Evolutionary conservation across 2,888 invertebrate species (phyloP).

Genomic region (Tinea semifulvella): DNA sequence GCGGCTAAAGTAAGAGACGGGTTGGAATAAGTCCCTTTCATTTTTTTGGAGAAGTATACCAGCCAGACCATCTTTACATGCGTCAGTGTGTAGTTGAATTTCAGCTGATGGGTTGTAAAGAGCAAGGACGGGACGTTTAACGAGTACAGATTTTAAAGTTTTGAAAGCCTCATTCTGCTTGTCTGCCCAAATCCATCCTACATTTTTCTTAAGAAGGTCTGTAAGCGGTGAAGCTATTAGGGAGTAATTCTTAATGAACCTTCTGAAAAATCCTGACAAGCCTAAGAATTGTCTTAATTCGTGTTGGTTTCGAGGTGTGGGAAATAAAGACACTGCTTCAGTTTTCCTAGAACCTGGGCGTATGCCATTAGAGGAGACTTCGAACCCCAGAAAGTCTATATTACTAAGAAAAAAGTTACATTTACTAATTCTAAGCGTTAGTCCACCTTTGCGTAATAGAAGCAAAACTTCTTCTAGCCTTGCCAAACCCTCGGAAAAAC

Average conservation of each 20-base stretch:
- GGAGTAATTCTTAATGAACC: slow-evolving; percentile 23
- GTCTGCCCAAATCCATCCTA: slow-evolving; percentile 20
- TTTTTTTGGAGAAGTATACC: slow-evolving; percentile 26
- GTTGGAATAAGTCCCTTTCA: slow-evolving; percentile 15
- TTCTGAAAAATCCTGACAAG: no score
- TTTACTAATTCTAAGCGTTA: slow-evolving; percentile 24
- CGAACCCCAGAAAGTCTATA: slow-evolving; percentile 24
- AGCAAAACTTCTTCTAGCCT: slow-evolving; percentile 20
- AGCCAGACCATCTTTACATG: slow-evolving; percentile 24
- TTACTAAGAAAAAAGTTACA: slow-evolving; percentile 25
- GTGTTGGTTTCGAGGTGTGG: no score
- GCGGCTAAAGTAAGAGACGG: slow-evolving; percentile 27
- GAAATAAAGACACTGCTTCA: slow-evolving; percentile 21
- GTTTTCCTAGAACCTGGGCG: slow-evolving; percentile 21
- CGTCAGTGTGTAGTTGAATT: slow-evolving; percentile 30
- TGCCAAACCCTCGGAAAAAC: slow-evolving; percentile 20
- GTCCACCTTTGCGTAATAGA: slow-evolving; percentile 16
- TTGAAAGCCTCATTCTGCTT: slow-evolving; percentile 21
- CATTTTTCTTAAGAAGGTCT: slow-evolving; percentile 20
- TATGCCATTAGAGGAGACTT: slow-evolving; percentile 20
- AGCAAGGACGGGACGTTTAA: slow-evolving; percentile 21
- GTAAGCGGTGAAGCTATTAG: slow-evolving; percentile 14
- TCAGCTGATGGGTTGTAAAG: slow-evolving; percentile 22
- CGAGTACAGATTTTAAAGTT: slow-evolving; percentile 21
- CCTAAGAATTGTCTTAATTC: no score